phyloP scores from a whole-genome alignment of 2,113 vertebrate species.

The Zapornia atra region DNA sequence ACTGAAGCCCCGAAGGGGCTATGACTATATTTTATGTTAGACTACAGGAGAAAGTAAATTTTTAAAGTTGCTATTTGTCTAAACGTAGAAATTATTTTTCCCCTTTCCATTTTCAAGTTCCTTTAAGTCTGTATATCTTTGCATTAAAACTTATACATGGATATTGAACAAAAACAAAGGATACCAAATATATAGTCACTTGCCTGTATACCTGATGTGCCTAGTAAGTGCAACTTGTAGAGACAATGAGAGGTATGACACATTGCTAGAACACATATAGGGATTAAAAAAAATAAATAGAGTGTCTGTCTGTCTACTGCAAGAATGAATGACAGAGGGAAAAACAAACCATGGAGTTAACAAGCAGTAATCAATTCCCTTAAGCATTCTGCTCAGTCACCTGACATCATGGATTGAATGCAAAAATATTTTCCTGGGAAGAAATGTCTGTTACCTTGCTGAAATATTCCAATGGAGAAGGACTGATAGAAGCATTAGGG shows the following conservation, averaged over 20 bases:
- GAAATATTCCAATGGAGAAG: neutral
- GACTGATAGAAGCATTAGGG: neutral
- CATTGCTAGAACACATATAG: neutral
- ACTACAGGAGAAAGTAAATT: neutral
- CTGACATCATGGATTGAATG: neutral
- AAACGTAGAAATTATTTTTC: neutral
- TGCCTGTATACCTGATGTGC: neutral
- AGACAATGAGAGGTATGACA: neutral
- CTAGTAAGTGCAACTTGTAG: neutral
- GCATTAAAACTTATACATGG: neutral
- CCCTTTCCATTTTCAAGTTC: accelerated
- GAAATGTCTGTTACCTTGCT: neutral
- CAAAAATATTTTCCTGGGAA: neutral
- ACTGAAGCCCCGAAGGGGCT: neutral
- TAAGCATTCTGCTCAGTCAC: neutral
- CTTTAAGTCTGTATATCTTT: neutral
- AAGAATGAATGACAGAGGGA: neutral
- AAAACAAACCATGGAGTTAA: neutral
- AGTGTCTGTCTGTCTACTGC: neutral
- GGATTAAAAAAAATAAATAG: neutral
- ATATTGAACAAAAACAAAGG: neutral
- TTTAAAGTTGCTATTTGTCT: neutral
- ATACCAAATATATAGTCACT: neutral
- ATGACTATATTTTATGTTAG: neutral
- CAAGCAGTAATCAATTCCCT: neutral